Base-by-base conservation (phyloP, 2,888 invertebrate species). In the Melipona beecheii region DNA sequence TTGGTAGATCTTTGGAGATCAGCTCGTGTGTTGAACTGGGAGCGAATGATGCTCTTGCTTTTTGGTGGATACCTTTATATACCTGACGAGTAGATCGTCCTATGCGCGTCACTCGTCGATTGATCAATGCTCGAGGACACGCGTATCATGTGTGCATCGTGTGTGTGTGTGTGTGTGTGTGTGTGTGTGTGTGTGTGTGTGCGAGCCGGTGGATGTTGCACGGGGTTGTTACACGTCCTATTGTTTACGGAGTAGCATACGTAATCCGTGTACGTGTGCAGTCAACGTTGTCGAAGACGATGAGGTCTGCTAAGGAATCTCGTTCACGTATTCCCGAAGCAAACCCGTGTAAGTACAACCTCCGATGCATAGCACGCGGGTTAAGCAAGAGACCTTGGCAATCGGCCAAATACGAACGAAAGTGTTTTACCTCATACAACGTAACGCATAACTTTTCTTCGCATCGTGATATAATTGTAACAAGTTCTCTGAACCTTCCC, bases 341-440 rank as follows among this genome's bases (percentile, higher is more conserved):
- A 74, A 69, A 49, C 69, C 60, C 78, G 52, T 78, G 78, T 81
- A 86, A 62, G 73, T 62, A 75, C 81, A 83, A 81, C 72, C 84
- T 79, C 75, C 73, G 78, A 78, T 80, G 72, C 86, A 82, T 58
- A 82, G 71, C 82, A 83, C 82, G 70, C 87, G 86, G 85, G 75
- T 92, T 89, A 88, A 86, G 90, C 90, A 91, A 92, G 90, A 88
- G 90, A 91, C 92, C 92, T 93, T 93, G 93, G 93, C 92, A 88
- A 88, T 90, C 89, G 82, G 89, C 93, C 93, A 93, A 92, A 90
- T 88, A 90, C 90, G 89, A 90, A 90, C 87, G 90, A 92, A 92
- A 91, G 91, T 90, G 89, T 90, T 91, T 90, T 90, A 92, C 89
- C 90, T 91, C 90, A 68, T 75, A 74, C 85, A 71, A 86, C 87